Evolutionary conservation across 2,113 vertebrate genomes (phyloP).

Genomic region (Calyptomena viridis): DNA sequence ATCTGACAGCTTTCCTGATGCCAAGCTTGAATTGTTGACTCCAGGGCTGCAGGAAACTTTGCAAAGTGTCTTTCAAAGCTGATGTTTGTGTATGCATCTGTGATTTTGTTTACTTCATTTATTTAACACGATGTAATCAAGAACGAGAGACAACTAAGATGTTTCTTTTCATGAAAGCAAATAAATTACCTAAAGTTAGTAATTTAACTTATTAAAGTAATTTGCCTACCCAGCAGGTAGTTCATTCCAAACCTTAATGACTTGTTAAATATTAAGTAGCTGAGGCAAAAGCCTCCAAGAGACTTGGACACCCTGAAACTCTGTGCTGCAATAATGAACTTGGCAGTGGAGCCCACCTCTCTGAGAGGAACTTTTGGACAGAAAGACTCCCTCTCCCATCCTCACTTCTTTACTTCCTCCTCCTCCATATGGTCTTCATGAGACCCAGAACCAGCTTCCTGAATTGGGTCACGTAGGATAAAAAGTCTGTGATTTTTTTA

Average conservation of each 20-base stretch:
- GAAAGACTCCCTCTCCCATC: neutral
- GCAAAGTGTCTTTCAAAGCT: neutral
- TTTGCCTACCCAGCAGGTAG: conserved; percentile 56
- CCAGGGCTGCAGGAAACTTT: neutral
- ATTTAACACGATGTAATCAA: neutral
- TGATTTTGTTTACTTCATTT: conserved; percentile 49
- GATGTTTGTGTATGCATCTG: neutral
- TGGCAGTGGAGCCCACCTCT: neutral
- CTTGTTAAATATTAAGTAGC: conserved; percentile 37
- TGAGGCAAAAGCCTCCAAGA: neutral
- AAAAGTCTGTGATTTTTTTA: neutral
- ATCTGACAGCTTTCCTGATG: neutral
- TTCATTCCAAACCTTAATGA: conserved; percentile 6
- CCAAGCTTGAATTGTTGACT: neutral
- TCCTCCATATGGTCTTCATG: neutral
- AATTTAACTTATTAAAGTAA: conserved; percentile 58
- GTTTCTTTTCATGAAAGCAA: conserved; percentile 35
- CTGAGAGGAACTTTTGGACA: neutral
- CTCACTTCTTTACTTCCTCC: neutral
- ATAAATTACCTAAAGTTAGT: conserved; percentile 36
- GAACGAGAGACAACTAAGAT: conserved; percentile 18
- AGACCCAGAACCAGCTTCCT: neutral
- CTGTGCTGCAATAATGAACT: fast-evolving
- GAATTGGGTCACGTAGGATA: neutral
- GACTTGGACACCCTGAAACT: neutral